Evolutionary conservation across 2,113 vertebrate species (phyloP), one percentile per base, ranked within the genome.

Genomic region (Periophthalmodon schlosseri): DNA sequence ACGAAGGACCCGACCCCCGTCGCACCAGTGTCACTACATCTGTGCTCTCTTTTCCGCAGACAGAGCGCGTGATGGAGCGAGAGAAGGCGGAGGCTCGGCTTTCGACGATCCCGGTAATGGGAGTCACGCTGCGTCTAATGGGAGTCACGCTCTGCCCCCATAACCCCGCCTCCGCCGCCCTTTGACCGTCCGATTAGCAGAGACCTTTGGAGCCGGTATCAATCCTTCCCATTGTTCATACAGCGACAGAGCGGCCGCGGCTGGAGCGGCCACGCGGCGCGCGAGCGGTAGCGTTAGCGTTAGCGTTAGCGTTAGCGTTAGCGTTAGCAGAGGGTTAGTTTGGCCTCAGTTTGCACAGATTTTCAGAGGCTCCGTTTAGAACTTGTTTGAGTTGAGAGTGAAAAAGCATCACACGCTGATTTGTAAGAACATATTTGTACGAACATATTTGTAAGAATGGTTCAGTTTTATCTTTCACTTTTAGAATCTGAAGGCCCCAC

Each of bases 101-200:
- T 73, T 76, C 33, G 20, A 57, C 70, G 77, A 76, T 54, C 36
- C 28, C 16, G 57, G 84, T 79, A 76, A 87, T 81, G 73, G 77
- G 76, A 76, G 79, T 83, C 84, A 83, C 23, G 69, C 12, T 7
- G 20, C 44, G 13, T 60, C 39, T 78, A 78, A 84, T 80, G 50
- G 78, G 84, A 88, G 79, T 88, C 83, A 20, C 57, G 47, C 73
- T 80, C 70, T 66, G 75, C 61, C 21, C 20, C 46, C 57, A 1
- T 52, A 50, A 12, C 46, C 44, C 5, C 69, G 72, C 71, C 20
- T 39, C 50, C 54, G 69, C 33, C 33, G 44, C 24, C 33, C 23
- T 39, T 69, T 52, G 46, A 39, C 69, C 56, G 24, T 75, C 28
- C n/a, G 28, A 46, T 39, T 28, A 60, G 14, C 57, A 14, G 23